Conservation (phyloP, 1,140 invertebrate genomes). For the Coptotermes formosanus region DNA sequence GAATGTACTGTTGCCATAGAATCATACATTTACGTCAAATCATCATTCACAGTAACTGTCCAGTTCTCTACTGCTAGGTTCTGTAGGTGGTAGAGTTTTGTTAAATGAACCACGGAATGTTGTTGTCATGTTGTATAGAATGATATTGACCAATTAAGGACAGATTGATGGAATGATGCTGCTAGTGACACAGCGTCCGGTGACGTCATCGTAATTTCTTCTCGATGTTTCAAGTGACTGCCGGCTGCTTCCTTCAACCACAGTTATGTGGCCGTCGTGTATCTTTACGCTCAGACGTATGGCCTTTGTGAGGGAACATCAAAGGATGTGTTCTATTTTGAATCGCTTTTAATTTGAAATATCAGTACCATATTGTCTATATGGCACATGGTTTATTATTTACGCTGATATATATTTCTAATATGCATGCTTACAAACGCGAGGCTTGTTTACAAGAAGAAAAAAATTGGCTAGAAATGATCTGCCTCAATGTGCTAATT, state of each 20-base stretch:
- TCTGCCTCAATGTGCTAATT: too few species aligned
- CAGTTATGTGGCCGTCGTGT: background rate
- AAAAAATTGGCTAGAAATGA: too few species aligned
- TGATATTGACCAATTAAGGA: background rate
- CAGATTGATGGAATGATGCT: background rate
- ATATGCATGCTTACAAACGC: background rate
- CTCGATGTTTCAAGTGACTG: background rate
- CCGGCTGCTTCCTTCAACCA: background rate
- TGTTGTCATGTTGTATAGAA: too few species aligned
- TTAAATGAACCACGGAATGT: too few species aligned
- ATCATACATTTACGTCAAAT: too few species aligned
- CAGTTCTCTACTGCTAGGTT: too few species aligned
- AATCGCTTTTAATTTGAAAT: background rate
- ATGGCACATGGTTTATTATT: background rate
- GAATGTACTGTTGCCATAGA: too few species aligned
- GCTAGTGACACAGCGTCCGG: background rate
- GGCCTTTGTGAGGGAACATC: background rate
- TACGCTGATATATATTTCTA: background rate
- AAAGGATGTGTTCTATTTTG: slow-evolving; percentile 6
- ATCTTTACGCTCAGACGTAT: background rate
- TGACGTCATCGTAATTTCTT: background rate
- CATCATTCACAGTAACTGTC: too few species aligned
- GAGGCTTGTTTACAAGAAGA: too few species aligned
- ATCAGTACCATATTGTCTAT: background rate
- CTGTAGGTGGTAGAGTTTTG: too few species aligned